Evolutionary conservation across 2,888 invertebrate genomes (phyloP).

Genomic region (Athetis lepigone): DNA sequence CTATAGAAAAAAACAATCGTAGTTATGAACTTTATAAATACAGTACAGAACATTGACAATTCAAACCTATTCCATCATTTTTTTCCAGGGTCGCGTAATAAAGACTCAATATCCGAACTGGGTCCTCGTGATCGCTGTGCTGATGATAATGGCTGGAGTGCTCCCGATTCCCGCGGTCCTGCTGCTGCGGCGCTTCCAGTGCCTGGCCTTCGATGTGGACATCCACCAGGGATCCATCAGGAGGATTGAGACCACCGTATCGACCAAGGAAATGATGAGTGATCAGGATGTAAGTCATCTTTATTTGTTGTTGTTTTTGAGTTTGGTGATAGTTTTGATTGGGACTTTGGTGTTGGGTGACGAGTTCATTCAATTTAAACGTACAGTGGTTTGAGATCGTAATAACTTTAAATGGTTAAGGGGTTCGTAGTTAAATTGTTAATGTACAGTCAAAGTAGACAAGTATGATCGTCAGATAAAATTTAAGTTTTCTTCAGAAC

Average conservation of each 20-base stretch:
- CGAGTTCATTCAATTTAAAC: no score
- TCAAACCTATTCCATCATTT: no score
- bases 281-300: conserved; percentile 96
- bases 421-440: not conserved
- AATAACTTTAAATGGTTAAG: not conserved
- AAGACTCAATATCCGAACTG: conserved; percentile 94
- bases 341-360: no score
- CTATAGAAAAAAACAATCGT: no score
- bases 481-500: no score
- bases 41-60: no score
- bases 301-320: not conserved
- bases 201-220: conserved; percentile 96
- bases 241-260: conserved; percentile 97
- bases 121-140: conserved; percentile 94
- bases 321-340: no score
- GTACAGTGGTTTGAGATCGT: not conserved
- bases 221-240: conserved; percentile 98
- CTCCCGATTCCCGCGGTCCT: conserved; percentile 96
- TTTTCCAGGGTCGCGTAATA: conserved; percentile 92
- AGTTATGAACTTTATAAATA: no score
- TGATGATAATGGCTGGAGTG: conserved; percentile 95
- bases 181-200: conserved; percentile 96
- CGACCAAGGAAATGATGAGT: conserved; percentile 98
- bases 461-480: no score
- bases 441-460: no score